A percentile compares a stretch with the other conserved stretches of the same genome.
phyloP scores from a whole-genome alignment of 2,113 vertebrate genomes.

The Theristicus caerulescens region DNA sequence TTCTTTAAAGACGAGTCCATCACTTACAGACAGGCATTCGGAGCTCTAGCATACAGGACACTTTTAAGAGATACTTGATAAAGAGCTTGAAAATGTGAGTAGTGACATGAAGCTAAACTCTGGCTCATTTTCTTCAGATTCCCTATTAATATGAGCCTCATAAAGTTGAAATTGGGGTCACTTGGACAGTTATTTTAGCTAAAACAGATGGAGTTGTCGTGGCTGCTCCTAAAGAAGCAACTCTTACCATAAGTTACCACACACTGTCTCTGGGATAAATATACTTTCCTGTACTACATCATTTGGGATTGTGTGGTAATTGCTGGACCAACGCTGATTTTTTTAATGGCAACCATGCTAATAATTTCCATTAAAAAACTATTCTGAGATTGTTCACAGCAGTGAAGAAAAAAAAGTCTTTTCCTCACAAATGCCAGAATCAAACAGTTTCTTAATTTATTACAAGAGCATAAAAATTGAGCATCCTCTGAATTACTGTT shows the following conservation, averaged over 20 bases:
- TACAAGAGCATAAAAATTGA: neutral
- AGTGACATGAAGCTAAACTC: conserved; percentile 65
- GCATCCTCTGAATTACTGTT: neutral
- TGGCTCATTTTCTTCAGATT: conserved; percentile 65
- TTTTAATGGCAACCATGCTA: neutral
- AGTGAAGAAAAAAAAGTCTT: neutral
- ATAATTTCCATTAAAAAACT: neutral
- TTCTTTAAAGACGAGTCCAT: conserved; percentile 65
- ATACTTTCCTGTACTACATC: conserved; percentile 3
- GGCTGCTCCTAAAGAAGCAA: conserved; percentile 53
- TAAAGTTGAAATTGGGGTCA: conserved; percentile 72
- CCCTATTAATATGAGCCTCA: conserved; percentile 61
- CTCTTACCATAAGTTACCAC: conserved; percentile 27
- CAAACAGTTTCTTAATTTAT: conserved; percentile 17
- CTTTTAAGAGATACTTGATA: conserved; percentile 68
- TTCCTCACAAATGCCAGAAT: neutral
- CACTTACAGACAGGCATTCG: conserved; percentile 54
- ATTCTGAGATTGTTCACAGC: neutral
- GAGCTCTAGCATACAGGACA: conserved; percentile 63
- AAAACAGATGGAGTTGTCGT: conserved; percentile 65
- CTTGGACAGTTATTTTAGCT: conserved; percentile 64
- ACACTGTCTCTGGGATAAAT: conserved; percentile 35
- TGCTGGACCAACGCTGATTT: neutral
- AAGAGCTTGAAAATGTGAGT: conserved; percentile 68
- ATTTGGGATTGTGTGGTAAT: conserved; percentile 6